Conservation (phyloP, 2,797 vertebrate species). For the Glyptemys insculpta region DNA sequence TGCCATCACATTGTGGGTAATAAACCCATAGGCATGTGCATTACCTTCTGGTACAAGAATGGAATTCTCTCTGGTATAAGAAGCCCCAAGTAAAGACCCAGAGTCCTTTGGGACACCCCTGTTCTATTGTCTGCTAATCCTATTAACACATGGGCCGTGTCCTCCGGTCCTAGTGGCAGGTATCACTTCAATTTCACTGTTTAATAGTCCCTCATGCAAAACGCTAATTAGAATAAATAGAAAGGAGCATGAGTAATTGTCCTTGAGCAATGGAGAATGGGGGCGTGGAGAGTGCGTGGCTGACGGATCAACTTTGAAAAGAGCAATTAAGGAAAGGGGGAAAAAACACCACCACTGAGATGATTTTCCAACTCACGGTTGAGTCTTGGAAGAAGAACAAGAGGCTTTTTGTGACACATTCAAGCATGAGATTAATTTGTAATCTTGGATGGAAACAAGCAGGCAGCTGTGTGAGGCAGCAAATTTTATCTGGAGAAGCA, state of each 20-base stretch:
- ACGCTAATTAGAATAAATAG: conserved; percentile 68
- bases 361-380: conserved; percentile 30
- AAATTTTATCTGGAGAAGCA: background rate
- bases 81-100: background rate
- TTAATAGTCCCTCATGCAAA: conserved; percentile 42
- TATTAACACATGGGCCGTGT: conserved; percentile 14
- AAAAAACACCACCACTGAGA: background rate
- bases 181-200: conserved; percentile 45
- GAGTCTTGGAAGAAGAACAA: background rate
- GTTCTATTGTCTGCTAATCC: conserved; percentile 14
- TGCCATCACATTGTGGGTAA: fast-evolving
- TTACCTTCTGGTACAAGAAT: background rate
- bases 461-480: conserved; percentile 31
- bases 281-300: background rate
- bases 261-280: conserved; percentile 57
- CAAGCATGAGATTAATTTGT: conserved; percentile 36
- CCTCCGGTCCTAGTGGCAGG: conserved; percentile 33
- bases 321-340: conserved; percentile 28
- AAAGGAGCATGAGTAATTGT: conserved; percentile 61
- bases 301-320: conserved; percentile 52
- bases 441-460: conserved; percentile 30
- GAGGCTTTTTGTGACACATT: conserved; percentile 26
- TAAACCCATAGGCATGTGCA: fast-evolving
- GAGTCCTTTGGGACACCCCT: background rate
- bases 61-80: background rate